Conservation (phyloP, 1,140 invertebrate species). For the Bathynomus jamesi region DNA sequence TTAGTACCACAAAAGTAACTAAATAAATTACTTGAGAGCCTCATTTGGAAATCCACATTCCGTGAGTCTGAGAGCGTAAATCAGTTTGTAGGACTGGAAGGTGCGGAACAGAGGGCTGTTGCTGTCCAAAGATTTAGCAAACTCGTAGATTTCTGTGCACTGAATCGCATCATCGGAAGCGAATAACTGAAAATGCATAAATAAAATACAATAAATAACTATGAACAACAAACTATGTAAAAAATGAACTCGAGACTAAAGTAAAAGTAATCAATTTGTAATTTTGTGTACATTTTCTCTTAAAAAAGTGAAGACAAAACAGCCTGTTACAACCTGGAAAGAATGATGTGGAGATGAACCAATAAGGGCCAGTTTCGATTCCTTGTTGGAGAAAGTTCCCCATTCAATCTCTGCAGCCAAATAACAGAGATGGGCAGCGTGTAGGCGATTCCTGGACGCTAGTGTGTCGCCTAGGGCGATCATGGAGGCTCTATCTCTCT, state of each 20-base stretch:
- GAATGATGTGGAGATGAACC: constrained; percentile 53
- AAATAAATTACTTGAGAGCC: constrained; percentile 55
- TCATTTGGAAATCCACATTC: constrained; percentile 45
- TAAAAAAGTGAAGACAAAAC: too few relatives aligned
- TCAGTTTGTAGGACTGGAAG: constrained; percentile 39
- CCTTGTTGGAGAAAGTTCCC: constrained; percentile 52
- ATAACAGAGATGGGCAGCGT: constrained; percentile 90
- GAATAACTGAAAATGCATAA: constrained; percentile 50
- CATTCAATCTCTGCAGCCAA: constrained; percentile 75
- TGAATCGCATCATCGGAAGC: constrained; percentile 76
- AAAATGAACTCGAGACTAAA: too few relatives aligned
- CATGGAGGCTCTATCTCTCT: constrained; percentile 74
- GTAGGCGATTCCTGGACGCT: constrained; percentile 53
- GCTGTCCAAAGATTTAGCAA: constrained; percentile 64
- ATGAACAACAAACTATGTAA: too few relatives aligned
- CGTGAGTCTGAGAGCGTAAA: constrained; percentile 22
- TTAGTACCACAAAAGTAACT: neutral
- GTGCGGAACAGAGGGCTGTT: constrained; percentile 57
- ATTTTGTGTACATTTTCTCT: too few relatives aligned
- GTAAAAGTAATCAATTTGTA: too few relatives aligned
- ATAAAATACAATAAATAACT: constrained; percentile 1
- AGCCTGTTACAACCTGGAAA: too few relatives aligned
- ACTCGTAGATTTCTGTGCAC: constrained; percentile 91
- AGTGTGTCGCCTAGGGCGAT: constrained; percentile 61
- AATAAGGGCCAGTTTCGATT: constrained; percentile 65